These are phyloP conservation scores for Lagocephalus sceleratus DNA, from an alignment of 2,797 vertebrate genomes.

Conservation along the genomic window DNA sequence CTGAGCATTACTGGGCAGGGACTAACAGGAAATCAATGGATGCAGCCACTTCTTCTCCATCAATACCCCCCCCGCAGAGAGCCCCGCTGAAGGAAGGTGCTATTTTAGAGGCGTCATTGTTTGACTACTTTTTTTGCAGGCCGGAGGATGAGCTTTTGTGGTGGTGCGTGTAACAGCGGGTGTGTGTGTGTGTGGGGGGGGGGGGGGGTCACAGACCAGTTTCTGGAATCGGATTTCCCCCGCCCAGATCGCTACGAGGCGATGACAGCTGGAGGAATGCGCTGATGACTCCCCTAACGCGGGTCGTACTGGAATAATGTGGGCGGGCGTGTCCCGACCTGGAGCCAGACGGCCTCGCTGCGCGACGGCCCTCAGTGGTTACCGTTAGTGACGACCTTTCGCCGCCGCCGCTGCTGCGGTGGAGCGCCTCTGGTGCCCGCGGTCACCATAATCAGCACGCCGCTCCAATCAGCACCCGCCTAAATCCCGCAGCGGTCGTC, in stretches of 20 bases:
- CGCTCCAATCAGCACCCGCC: no score
- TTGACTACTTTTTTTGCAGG: conserved; percentile 44
- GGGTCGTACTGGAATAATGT: conserved; percentile 43
- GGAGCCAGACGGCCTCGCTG: conserved; percentile 21
- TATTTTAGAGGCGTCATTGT: conserved; percentile 58
- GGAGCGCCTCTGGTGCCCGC: no score
- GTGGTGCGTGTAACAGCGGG: conserved; percentile 6
- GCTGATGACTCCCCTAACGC: conserved; percentile 49
- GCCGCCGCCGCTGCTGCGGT: no score
- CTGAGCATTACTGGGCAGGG: conserved; percentile 33
- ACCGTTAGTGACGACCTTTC: no score
- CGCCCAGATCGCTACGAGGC: conserved; percentile 53
- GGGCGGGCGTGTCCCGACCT: conserved; percentile 30
- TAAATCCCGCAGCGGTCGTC: no score
- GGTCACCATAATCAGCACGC: no score
- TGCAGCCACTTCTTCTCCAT: conserved; percentile 53
- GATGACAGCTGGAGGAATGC: conserved; percentile 71
- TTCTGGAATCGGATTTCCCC: conserved; percentile 63
- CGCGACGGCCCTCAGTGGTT: conserved; percentile 26
- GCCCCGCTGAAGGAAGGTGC: conserved; percentile 57
- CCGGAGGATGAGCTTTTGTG: conserved; percentile 28
- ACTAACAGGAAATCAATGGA: conserved; percentile 64
- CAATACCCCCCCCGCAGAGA: conserved; percentile 37
- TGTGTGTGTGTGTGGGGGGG: neutral
- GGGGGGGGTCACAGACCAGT: conserved; percentile 17